Conservation (phyloP, 2,797 vertebrate genomes). For the Leuciscus waleckii region DNA sequence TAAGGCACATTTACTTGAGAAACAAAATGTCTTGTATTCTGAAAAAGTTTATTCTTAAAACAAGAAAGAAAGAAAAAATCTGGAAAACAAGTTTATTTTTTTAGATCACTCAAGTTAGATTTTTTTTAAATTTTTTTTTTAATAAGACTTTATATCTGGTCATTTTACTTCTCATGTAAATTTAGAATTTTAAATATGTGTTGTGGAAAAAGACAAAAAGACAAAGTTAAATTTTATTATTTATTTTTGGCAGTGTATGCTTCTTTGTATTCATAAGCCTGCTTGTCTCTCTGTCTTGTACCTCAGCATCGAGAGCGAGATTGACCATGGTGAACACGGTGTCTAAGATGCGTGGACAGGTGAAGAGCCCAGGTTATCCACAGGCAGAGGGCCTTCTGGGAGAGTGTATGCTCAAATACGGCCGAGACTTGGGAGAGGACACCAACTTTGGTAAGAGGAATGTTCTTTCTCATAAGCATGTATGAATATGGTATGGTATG, state of each 20-base stretch:
- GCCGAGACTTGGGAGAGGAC: conserved; percentile 87
- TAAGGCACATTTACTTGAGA: background rate
- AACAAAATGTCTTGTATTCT: background rate
- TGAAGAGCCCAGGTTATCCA: conserved; percentile 85
- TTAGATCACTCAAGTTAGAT: background rate
- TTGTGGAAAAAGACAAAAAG: too few species aligned
- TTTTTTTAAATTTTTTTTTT: too few species aligned
- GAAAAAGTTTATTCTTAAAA: background rate
- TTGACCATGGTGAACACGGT: conserved; percentile 86
- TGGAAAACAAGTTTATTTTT: background rate
- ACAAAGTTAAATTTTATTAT: too few species aligned
- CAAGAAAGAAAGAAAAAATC: background rate
- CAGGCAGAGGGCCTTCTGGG: conserved; percentile 87
- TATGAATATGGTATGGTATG: too few species aligned
- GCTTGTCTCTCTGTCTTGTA: background rate
- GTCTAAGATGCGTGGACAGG: conserved; percentile 88
- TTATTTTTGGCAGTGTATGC: background rate
- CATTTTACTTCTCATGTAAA: too few species aligned
- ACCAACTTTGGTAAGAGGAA: conserved; percentile 81
- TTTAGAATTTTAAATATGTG: too few species aligned
- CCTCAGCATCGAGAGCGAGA: conserved; percentile 82
- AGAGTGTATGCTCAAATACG: conserved; percentile 85
- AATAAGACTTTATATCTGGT: too few species aligned
- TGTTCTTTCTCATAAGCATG: background rate
- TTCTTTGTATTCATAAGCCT: background rate